Percentiles rank a stretch among this genome's conserved stretches.
These are phyloP conservation scores for Dicycla oo DNA, from an alignment of 2,888 invertebrate genomes.

Conservation along the genomic window DNA sequence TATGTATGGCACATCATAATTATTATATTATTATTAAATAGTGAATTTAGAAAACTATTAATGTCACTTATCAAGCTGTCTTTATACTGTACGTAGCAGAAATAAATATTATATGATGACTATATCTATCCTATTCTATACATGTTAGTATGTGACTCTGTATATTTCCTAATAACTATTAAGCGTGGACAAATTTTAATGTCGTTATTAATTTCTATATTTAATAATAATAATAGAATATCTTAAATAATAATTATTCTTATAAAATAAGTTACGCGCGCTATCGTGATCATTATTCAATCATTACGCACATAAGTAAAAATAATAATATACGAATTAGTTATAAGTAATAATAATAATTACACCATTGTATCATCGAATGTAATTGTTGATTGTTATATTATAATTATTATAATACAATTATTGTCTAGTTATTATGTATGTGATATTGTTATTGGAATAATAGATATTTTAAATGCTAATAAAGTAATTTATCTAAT, in stretches of 20 bases:
- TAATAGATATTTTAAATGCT: constrained; percentile 88
- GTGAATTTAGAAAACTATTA: constrained; percentile 64
- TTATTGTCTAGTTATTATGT: constrained; percentile 87
- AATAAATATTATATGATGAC: constrained; percentile 48
- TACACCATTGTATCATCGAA: constrained; percentile 87
- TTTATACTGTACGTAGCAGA: constrained; percentile 68
- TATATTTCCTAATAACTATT: constrained; percentile 67
- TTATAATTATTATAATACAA: constrained; percentile 78
- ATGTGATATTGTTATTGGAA: constrained; percentile 90
- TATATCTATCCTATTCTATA: constrained; percentile 69
- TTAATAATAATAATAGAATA: constrained; percentile 66
- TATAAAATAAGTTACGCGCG: constrained; percentile 60
- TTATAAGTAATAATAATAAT: constrained; percentile 79
- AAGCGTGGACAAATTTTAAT: constrained; percentile 68
- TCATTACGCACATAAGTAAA: constrained; percentile 83
- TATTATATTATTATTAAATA: constrained; percentile 63
- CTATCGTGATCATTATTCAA: constrained; percentile 79
- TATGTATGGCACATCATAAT: constrained; percentile 67
- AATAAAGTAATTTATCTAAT: constrained; percentile 80
- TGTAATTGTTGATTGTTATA: constrained; percentile 88
- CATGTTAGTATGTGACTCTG: constrained; percentile 76
- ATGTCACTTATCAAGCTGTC: constrained; percentile 73
- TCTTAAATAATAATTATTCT: constrained; percentile 62
- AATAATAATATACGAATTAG: constrained; percentile 83
- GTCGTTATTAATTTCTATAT: constrained; percentile 66